Evolutionary conservation across 2,797 vertebrate species (phyloP), one percentile per base, ranked within the genome.

Genomic region (Sebastes trivittatus): DNA sequence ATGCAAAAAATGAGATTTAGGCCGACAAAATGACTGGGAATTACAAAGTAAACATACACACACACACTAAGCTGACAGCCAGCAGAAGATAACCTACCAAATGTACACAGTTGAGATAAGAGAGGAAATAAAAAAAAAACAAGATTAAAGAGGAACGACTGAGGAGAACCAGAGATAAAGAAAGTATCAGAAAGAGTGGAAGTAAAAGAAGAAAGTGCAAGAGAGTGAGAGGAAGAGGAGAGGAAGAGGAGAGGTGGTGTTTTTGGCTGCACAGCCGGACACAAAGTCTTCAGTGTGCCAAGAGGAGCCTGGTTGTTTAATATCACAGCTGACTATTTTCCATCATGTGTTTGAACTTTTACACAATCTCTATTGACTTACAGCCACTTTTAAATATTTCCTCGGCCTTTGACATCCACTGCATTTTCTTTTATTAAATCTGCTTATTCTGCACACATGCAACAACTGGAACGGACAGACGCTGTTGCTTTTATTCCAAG

Each of bases 251-350:
- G 13, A 18, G 9, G 34, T 27, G 30, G 6, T 30, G 29, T 74
- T 60, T 78, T 75, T 70, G 72, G 61, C 55, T 29, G 25, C 63
- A 32, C 27, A 70, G 55, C 25, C 5, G 38, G 80, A 81, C 38
- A 36, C 32, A 67, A 61, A 32, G 49, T 42, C 14, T 46, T 13
- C 52, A 23, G 14, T 11, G 63, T 65, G 80, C 84, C 77, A 78
- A 70, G 75, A 80, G 16, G 11, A 1, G 38, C 32, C 38, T 62
- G 77, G 30, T 66, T 83, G 80, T 84, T 86, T 88, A 75, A 76
- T 73, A 77, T 75, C 55, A 82, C 80, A 80, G 68, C 66, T 85
- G 82, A 81, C 69, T 54, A 65, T 34, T 82, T 83, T 85, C 72
- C 83, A 67, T 80, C 22, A 23, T 58, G 38, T 77, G 20, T 76